Conservation (phyloP, 2,888 invertebrate species). For the Apoda limacodes region DNA sequence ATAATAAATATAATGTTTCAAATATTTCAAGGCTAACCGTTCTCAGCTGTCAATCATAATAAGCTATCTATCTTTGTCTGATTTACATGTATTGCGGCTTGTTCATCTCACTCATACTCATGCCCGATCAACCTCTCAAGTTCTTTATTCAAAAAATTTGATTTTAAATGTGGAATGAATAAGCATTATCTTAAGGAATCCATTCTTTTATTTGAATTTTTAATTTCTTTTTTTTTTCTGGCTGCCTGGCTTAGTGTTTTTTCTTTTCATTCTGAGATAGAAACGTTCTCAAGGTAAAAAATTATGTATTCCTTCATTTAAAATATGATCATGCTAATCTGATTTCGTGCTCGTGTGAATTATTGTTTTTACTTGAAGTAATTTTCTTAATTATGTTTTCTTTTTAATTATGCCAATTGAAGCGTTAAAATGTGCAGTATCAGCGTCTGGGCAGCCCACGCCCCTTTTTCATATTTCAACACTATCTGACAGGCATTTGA, state of each 20-base stretch:
- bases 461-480: too few species aligned
- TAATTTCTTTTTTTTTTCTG: slow-evolving; percentile 59
- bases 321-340: slow-evolving; percentile 2
- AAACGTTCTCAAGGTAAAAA: slow-evolving; percentile 40
- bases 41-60: slow-evolving; percentile 71
- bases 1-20: slow-evolving; percentile 69
- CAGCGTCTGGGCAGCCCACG: too few species aligned
- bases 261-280: slow-evolving; percentile 55
- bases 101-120: slow-evolving; percentile 36
- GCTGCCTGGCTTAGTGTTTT: slow-evolving; percentile 52
- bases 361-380: background rate
- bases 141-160: slow-evolving; percentile 67
- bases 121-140: slow-evolving; percentile 55
- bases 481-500: too few species aligned
- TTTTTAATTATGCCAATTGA: background rate
- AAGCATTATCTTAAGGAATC: slow-evolving; percentile 68
- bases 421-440: slow-evolving; percentile 5
- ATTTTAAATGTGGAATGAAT: slow-evolving; percentile 70
- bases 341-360: background rate
- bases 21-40: slow-evolving; percentile 71
- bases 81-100: slow-evolving; percentile 34
- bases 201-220: slow-evolving; percentile 66
- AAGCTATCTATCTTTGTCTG: slow-evolving; percentile 58
- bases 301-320: slow-evolving; percentile 25
- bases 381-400: slow-evolving; percentile 2